Percentiles rank a stretch among this genome's conserved stretches.
phyloP scores from a whole-genome alignment of 2,888 invertebrate species.

The Metacarcinus magister region DNA sequence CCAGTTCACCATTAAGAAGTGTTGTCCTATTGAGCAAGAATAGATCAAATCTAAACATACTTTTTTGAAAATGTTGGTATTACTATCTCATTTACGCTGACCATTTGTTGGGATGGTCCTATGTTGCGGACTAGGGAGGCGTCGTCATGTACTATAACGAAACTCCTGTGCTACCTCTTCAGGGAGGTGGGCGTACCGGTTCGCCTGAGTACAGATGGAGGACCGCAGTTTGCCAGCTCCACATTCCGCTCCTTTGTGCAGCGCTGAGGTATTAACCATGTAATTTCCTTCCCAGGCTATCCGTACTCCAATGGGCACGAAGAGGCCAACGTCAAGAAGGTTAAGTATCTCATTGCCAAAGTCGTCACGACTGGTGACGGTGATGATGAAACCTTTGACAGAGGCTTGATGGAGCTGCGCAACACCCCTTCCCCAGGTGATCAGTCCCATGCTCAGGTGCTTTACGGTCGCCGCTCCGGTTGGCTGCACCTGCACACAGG shows the following conservation, averaged over 20 bases:
- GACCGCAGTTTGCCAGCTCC: conserved; percentile 35
- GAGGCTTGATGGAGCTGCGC: conserved; percentile 26
- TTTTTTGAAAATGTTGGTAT: not conserved
- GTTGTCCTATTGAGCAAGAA: no score
- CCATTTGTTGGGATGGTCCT: not conserved
- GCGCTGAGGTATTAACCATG: conserved; percentile 14
- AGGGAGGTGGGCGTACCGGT: not conserved
- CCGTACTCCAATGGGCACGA: conserved; percentile 5
- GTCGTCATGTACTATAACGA: not conserved
- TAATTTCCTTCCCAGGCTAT: not conserved
- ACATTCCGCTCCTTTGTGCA: not conserved
- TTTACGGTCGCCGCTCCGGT: not conserved
- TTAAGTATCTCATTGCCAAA: conserved; percentile 1
- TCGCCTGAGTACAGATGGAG: not conserved
- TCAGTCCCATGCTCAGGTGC: conserved; percentile 34
- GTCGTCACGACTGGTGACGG: not conserved
- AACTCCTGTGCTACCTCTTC: not conserved
- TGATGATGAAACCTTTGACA: conserved; percentile 23
- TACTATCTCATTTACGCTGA: not conserved
- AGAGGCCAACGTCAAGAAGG: not conserved
- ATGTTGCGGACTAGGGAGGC: not conserved
- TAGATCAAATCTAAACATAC: not conserved
- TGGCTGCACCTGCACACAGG: no score
- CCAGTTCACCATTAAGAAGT: no score
- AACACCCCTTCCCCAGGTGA: conserved; percentile 42